These are phyloP conservation scores for Equus przewalskii DNA, from an alignment of 2,113 vertebrate species.

Conservation along the genomic window DNA sequence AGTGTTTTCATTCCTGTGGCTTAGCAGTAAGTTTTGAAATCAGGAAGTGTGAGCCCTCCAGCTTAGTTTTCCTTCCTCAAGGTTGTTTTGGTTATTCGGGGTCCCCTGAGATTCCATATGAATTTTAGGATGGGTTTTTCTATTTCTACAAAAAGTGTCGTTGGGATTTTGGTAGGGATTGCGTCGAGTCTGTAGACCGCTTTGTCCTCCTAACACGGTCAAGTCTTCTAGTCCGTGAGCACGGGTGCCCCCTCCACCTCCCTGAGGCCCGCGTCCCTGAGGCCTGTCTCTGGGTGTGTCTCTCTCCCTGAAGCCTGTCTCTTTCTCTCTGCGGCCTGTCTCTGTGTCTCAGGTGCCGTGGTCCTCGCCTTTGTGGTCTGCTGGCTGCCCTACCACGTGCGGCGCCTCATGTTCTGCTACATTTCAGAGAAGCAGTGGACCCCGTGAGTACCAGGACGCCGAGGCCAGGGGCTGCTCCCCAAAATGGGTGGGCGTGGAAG, in stretches of 20 bases:
- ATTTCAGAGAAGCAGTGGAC: slow-evolving; percentile 92
- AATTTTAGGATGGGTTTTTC: background rate
- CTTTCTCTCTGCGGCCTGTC: background rate
- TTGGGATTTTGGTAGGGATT: rapidly evolving
- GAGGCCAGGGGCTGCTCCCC: background rate
- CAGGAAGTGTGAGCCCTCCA: background rate
- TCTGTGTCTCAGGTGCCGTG: slow-evolving; percentile 91
- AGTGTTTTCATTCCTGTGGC: background rate
- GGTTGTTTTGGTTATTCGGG: too few relatives aligned
- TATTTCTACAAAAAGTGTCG: background rate
- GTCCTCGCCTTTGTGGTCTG: slow-evolving; percentile 98
- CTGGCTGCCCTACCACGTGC: slow-evolving; percentile 96
- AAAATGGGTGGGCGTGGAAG: background rate
- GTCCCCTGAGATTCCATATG: rapidly evolving
- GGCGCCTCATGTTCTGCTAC: slow-evolving; percentile 98
- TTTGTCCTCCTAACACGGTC: rapidly evolving
- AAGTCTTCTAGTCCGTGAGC: rapidly evolving
- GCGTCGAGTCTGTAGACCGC: rapidly evolving
- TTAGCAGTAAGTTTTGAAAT: background rate
- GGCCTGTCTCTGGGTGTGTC: too few relatives aligned
- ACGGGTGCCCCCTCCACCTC: rapidly evolving
- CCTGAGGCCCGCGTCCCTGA: background rate
- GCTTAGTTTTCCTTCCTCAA: background rate
- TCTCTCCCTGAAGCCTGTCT: background rate
- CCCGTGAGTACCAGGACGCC: slow-evolving; percentile 89